These are phyloP conservation scores for Fopius arisanus DNA, from an alignment of 1,140 invertebrate genomes.

Conservation along the genomic window DNA sequence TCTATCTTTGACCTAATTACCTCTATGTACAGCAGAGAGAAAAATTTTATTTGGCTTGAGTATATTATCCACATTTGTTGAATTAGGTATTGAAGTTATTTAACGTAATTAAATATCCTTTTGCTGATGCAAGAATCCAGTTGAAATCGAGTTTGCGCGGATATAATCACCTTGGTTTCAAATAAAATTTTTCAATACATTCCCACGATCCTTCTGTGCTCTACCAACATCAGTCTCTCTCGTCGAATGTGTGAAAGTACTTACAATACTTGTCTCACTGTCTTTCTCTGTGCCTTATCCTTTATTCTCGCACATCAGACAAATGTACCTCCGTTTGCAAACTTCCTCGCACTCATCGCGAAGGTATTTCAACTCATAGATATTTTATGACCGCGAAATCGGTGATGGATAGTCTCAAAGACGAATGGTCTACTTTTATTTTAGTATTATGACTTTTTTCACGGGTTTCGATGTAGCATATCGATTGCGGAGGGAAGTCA, in stretches of 20 bases:
- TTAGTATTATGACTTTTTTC: too few species aligned
- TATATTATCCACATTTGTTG: background rate
- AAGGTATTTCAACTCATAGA: background rate
- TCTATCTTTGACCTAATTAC: conserved; percentile 7
- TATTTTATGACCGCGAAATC: too few species aligned
- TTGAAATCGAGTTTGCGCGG: background rate
- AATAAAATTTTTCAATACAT: conserved; percentile 6
- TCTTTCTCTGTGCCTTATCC: background rate
- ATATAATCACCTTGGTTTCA: background rate
- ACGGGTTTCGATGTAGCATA: too few species aligned
- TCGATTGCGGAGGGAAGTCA: too few species aligned
- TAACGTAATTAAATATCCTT: background rate
- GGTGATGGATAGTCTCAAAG: too few species aligned
- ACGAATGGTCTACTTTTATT: too few species aligned
- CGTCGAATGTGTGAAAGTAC: background rate
- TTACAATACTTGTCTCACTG: background rate
- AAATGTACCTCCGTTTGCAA: background rate
- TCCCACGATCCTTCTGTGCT: background rate
- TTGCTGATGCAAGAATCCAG: background rate
- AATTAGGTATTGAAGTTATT: background rate
- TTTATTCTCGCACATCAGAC: background rate
- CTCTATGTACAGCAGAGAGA: background rate
- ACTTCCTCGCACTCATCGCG: background rate
- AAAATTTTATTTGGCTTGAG: conserved; percentile 1
- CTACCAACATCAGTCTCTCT: background rate